Base-by-base conservation (phyloP, 1,140 invertebrate species). In the Trichogramma pretiosum region DNA sequence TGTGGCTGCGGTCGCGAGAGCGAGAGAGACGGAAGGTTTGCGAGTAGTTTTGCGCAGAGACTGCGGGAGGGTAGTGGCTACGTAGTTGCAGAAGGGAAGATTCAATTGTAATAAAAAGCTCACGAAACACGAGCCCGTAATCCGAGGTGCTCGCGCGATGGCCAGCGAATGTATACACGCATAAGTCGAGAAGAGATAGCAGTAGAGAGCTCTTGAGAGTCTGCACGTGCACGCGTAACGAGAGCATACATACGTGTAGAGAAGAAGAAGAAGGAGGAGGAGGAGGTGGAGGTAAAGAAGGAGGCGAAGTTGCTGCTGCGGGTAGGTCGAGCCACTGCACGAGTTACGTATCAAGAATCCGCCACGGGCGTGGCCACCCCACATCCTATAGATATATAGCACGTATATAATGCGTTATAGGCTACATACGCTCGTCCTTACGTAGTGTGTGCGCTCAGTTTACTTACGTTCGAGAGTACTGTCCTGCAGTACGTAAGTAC, bases 331-430 rank as follows among this genome's bases (percentile, higher is more conserved):
- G 67, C 68, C 65, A 69, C 65, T 56, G 65, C 63, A 68, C 67
- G 65, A 68, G 65, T 70, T 72, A 69, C 67, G 67, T 72, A 72
- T 68, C 65, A 66, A 65, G 67, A 70, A 68, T 72, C 62, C 60
- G 65, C 67, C 62, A 70, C 65, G 68, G 69, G 68, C 68, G 69
- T 70, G 69, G 67, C 67, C 52, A 69, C 59, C 61, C 66, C 58
- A 61, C n/a, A n/a, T n/a, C n/a, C n/a, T n/a, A n/a, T n/a, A n/a
- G n/a, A n/a, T n/a, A n/a, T n/a, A n/a, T n/a, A n/a, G n/a, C n/a
- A n/a, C n/a, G n/a, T n/a, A n/a, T n/a, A n/a, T n/a, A n/a, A n/a
- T n/a, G n/a, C n/a, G n/a, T n/a, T n/a, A n/a, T n/a, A n/a, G n/a
- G n/a, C n/a, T 49, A 50, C 13, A 38, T 42, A 48, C 33, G 37